phyloP scores from a whole-genome alignment of 2,888 invertebrate genomes.

The Parnassius smintheus region DNA sequence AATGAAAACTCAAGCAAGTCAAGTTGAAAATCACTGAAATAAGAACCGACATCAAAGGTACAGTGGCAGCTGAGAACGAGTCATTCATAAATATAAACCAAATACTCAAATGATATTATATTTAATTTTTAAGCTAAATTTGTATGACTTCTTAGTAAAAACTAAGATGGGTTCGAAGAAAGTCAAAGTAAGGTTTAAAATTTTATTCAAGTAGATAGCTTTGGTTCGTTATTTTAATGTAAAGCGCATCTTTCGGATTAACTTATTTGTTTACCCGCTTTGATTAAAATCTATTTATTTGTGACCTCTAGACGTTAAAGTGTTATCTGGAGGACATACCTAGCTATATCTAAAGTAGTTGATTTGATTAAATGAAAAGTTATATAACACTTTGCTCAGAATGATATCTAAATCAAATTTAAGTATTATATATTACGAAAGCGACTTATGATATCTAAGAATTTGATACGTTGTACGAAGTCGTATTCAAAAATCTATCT shows the following conservation, averaged over 20 bases:
- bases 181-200: too few relatives aligned
- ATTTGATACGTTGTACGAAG: constrained; percentile 29
- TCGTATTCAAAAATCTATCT: constrained; percentile 28
- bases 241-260: neutral
- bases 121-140: too few relatives aligned
- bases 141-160: too few relatives aligned
- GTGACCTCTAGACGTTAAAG: constrained; percentile 19
- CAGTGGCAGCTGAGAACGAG: neutral
- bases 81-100: too few relatives aligned
- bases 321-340: constrained; percentile 15
- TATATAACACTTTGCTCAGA: neutral
- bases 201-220: too few relatives aligned
- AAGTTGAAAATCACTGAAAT: constrained; percentile 50
- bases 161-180: too few relatives aligned
- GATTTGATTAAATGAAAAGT: constrained; percentile 8
- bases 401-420: neutral
- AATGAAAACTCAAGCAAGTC: constrained; percentile 34
- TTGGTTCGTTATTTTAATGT: neutral
- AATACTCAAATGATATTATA: too few relatives aligned
- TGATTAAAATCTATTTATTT: constrained; percentile 8
- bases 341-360: neutral
- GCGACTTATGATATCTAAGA: too few relatives aligned
- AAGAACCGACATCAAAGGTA: neutral
- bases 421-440: neutral
- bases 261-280: constrained; percentile 12